Evolutionary conservation across 2,888 invertebrate genomes (phyloP), one percentile per base, ranked within the genome.

Genomic region (Caenorhabditis drosophilae): DNA sequence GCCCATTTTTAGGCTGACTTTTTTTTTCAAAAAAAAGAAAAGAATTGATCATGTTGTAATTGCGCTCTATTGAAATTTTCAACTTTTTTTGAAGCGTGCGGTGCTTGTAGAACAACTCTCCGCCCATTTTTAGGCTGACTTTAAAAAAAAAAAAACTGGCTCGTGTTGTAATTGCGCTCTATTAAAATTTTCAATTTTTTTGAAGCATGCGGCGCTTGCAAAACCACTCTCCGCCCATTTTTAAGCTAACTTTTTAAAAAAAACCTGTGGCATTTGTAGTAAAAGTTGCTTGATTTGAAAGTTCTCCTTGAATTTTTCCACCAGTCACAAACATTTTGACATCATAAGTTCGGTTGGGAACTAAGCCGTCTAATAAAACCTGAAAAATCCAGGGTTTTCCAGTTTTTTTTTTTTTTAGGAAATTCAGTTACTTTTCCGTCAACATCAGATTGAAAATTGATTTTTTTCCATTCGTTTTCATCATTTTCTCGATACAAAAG

Each of bases 301-400:
- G 50, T 20, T 25, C 48, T 12, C 71, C 71, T 27, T 55, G 55
- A 12, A 64, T 46, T 4, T 22, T 11, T 7, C 47, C 54, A 3
- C 67, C 67, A 2, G 53, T 42, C 0, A 64, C 49, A 23, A 69
- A 67, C 48, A 73, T 57, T 35, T 67, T 69, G 7, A 67, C 64
- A n/a, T 58, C 52, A 46, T 73, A 73, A 1, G 60, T 53, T 20
- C 51, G 38, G 34, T 72, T 72, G 1, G 63, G 52, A 9, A 34
- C 31, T 1, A 67, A 42, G 16, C 67, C 67, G n/a, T 53, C 54
- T 40, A 61, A 58, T 20, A 60, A 44, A 2, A 67, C 60, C 57
- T 62, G 40, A n/a, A 57, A 42, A 4, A 7, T 6, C 20, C 18
- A n/a, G n/a, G n/a, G n/a, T n/a, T n/a, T 20, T 34, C 34, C 22